Evolutionary conservation across 2,888 invertebrate species (phyloP).

Genomic region (Anaspis maculata): DNA sequence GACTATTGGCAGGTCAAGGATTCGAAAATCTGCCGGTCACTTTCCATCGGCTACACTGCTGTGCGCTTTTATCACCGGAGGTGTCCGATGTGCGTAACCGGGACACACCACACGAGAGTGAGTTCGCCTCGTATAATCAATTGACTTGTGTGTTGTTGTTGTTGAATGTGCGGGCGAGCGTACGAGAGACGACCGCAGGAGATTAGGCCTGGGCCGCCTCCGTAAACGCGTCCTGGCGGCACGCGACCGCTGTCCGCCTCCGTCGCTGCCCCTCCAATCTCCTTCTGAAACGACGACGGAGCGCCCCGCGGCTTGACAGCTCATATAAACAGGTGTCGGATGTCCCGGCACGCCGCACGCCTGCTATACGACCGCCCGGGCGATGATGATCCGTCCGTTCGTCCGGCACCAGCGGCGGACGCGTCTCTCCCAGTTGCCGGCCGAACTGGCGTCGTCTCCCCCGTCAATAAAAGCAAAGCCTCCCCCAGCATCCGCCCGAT

Average conservation of each 20-base stretch:
- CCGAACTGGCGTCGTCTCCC: not conserved
- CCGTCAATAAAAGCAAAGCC: not conserved
- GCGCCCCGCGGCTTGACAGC: constrained; percentile 7
- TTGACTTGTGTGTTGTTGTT: too few species aligned
- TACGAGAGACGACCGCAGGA: constrained; percentile 12
- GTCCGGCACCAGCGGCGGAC: not conserved
- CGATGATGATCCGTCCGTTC: not conserved
- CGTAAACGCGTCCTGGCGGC: constrained; percentile 28
- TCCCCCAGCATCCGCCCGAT: too few species aligned
- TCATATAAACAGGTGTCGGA: constrained; percentile 16
- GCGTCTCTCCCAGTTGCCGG: not conserved
- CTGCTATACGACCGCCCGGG: too few species aligned
- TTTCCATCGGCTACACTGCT: too few species aligned
- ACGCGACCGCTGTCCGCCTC: constrained; percentile 39
- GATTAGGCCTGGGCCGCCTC: constrained; percentile 19
- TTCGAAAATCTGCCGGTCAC: too few species aligned
- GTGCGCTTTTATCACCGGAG: too few species aligned
- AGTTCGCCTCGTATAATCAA: too few species aligned
- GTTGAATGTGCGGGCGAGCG: too few species aligned
- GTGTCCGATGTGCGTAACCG: too few species aligned
- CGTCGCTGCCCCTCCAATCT: constrained; percentile 16
- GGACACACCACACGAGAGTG: too few species aligned
- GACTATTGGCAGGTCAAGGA: too few species aligned
- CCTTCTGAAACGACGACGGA: constrained; percentile 1
- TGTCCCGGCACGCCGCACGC: constrained; percentile 2